Base-by-base conservation (phyloP, 2,888 invertebrate genomes). In the Ophraella communa region DNA sequence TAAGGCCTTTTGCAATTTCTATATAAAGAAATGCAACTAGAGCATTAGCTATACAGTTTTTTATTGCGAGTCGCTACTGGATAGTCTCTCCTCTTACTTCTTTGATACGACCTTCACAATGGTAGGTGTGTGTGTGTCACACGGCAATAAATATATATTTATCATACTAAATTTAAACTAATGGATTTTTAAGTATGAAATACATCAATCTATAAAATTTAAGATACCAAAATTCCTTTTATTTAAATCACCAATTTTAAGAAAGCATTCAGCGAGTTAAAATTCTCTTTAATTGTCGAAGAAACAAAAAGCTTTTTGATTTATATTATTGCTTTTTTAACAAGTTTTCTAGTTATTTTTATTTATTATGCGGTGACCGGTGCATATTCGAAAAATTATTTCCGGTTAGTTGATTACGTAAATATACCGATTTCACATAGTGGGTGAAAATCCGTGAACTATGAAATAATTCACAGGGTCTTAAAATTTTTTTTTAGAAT, bases 131-230 rank as follows among this genome's bases (percentile, higher is more conserved):
- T 20, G 30, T 30, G 44, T 57, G 23, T 20, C 30, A 8, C 30
- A 45, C 27, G 52, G 64, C 47, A 62, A 65, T 65, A 65, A 65
- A 65, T 65, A 57, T n/a, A n/a, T 56, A 53, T 44, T 65, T 62
- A 58, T 65, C 57, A 45, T 17, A 60, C 42, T 23, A 30, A 42
- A 21, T 52, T 53, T 57, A 64, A 62, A 63, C 61, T 67, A 69
- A 69, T 64, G 65, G 62, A 55, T 65, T 67, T 69, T 69, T 67
- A 69, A 67, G 66, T 67, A 67, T 60, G 45, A 65, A 61, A 64
- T 55, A 65, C 59, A 64, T 63, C 54, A 56, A 63, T 56, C 62
- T 45, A 49, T 64, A 65, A 65, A 69, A 65, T 64, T 62, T 64
- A 35, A 27, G 58, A 54, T 66, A 64, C 62, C 52, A 51, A 64